phyloP scores from a whole-genome alignment of 2,797 vertebrate genomes.

The Sebastes trivittatus region DNA sequence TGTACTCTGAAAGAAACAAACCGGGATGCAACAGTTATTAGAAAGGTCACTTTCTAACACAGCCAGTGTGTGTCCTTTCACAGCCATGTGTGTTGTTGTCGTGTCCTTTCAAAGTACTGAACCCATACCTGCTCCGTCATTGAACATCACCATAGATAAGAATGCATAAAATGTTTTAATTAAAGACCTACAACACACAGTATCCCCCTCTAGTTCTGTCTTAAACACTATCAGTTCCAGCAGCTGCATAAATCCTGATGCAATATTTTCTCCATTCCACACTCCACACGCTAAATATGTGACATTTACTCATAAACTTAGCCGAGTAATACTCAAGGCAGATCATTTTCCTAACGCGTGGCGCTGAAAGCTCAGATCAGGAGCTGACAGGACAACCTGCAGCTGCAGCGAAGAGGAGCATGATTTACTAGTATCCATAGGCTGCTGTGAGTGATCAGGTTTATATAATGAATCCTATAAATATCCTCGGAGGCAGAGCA shows the following conservation, averaged over 20 bases:
- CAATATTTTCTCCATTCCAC: not conserved
- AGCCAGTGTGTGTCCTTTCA: not conserved
- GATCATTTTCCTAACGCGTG: constrained; percentile 11
- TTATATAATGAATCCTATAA: constrained; percentile 71
- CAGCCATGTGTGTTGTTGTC: not conserved
- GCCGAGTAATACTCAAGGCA: constrained; percentile 4
- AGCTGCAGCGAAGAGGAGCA: constrained; percentile 39
- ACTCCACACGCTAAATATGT: not conserved
- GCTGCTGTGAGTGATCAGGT: constrained; percentile 62
- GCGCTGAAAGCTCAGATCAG: constrained; percentile 28
- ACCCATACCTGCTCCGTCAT: not conserved
- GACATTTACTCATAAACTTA: constrained; percentile 5
- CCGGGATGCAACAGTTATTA: constrained; percentile 19
- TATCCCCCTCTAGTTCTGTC: not conserved
- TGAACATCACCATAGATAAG: not conserved
- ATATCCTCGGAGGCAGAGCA: constrained; percentile 51
- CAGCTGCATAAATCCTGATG: not conserved
- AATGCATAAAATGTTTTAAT: not conserved
- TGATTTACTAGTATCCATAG: constrained; percentile 58
- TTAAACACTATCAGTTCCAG: not conserved
- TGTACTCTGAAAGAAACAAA: not conserved
- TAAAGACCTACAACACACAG: not conserved
- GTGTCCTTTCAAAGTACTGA: constrained; percentile 4
- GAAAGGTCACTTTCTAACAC: constrained; percentile 18
- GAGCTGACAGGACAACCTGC: constrained; percentile 40